Conservation (phyloP, 2,113 vertebrate genomes). For the Cavia porcellus region DNA sequence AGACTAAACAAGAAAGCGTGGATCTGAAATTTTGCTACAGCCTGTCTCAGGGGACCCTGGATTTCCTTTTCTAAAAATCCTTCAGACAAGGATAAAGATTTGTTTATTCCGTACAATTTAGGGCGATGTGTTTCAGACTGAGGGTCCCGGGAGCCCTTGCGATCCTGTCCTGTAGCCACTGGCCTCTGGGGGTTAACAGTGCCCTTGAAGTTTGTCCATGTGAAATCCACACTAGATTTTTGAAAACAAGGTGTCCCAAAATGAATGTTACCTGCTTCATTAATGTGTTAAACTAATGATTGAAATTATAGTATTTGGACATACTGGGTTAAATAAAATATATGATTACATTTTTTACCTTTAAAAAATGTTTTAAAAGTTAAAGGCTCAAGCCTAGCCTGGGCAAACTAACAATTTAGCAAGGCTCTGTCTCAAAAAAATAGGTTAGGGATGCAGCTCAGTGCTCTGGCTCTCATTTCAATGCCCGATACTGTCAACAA, state of each 20-base stretch:
- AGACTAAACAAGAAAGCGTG: background rate
- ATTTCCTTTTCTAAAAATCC: constrained; percentile 20
- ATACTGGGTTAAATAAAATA: constrained; percentile 29
- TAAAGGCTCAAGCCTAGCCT: background rate
- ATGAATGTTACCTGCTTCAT: background rate
- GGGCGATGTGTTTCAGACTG: background rate
- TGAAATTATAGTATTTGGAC: background rate
- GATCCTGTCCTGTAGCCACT: too few species aligned
- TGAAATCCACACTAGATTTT: background rate
- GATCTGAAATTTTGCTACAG: background rate
- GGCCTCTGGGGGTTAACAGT: accelerated
- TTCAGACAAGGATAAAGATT: background rate
- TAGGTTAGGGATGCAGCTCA: background rate
- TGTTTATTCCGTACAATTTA: background rate
- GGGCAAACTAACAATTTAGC: background rate
- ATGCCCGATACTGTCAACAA: background rate
- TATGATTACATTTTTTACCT: background rate
- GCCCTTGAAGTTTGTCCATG: background rate
- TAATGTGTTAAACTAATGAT: constrained; percentile 1
- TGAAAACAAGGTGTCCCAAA: background rate
- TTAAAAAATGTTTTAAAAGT: background rate
- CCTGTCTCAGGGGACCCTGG: background rate
- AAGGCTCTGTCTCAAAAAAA: background rate
- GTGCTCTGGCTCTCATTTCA: background rate
- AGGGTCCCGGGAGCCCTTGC: background rate